A percentile compares a stretch with the other conserved stretches of the same genome.
phyloP scores from a whole-genome alignment of 2,888 invertebrate genomes.

The Harpagoxenus sublaevis region DNA sequence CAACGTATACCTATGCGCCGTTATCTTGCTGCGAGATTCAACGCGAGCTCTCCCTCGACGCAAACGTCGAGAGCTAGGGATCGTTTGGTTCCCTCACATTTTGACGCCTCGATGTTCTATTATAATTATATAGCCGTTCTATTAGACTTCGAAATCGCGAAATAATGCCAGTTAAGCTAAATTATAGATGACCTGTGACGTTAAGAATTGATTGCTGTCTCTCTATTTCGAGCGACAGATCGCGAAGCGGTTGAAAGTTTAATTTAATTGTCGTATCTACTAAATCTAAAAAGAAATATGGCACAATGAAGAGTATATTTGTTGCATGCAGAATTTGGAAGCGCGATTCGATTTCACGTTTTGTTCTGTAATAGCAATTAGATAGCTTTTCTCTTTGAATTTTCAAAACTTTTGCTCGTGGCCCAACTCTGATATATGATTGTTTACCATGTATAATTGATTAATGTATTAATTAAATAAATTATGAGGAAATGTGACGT shows the following conservation, averaged over 20 bases:
- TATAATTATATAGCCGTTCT: background rate
- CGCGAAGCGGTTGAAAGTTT: background rate
- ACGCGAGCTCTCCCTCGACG: background rate
- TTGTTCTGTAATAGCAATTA: background rate
- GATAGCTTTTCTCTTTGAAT: background rate
- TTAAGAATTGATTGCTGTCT: background rate
- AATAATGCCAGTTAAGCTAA: background rate
- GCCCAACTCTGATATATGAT: too few relatives aligned
- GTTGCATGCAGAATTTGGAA: too few relatives aligned
- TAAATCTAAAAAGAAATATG: background rate
- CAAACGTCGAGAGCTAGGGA: background rate
- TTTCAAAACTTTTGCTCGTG: background rate
- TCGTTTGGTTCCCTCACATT: too few relatives aligned
- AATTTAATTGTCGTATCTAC: background rate
- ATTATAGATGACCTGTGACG: background rate
- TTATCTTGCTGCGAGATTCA: background rate
- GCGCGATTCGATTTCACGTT: background rate
- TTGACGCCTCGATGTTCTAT: background rate
- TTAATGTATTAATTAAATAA: background rate
- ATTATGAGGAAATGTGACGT: background rate
- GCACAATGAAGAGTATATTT: background rate
- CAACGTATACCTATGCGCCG: too few relatives aligned
- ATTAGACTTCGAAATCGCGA: background rate
- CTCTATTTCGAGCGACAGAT: too few relatives aligned
- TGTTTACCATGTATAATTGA: background rate